Evolutionary conservation across 2,888 invertebrate genomes (phyloP), one percentile per base, ranked within the genome.

Genomic region (Bombylius discolor): DNA sequence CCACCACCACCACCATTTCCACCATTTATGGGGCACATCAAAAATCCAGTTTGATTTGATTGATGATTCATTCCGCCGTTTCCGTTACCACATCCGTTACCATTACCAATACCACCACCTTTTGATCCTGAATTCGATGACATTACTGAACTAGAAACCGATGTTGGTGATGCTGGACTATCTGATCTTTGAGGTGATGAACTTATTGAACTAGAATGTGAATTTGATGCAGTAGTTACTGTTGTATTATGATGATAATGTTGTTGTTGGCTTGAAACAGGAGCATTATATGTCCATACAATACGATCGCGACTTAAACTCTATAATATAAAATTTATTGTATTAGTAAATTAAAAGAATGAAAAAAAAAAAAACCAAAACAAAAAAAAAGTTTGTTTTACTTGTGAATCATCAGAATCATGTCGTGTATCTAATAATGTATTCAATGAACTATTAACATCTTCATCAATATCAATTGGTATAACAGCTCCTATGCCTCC

Each of bases 241-340:
- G 64, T n/a, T 81, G 66, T 79, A 76, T 78, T 60, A 78, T 79
- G 61, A 47, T 60, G 58, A 76, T 78, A 59, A 32, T 56, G 56
- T 23, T 58, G 58, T 78, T 81, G 66, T 62, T 71, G 70, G 42
- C 67, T 67, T 61, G 68, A 66, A 58, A 73, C 60, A n/a, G 91
- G 90, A 58, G 91, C 90, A 78, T 91, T 92, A 78, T 89, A 91
- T 53, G 91, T 91, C 91, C 91, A 91, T 53, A 91, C 89, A 69
- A 91, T 89, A 65, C 90, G 81, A 72, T 74, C 74, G 58, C 70
- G 70, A 66, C 70, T 70, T 53, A 71, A 73, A 61, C 67, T 70
- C 73, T 74, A 59, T 39, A 47, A 46, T 31, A 3, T 23, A 23
- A 53, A 32, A 57, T 49, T 46, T n/a, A 45, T 13, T 23, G 23